These are phyloP conservation scores for Quiscalus mexicanus DNA, from an alignment of 2,113 vertebrate genomes.

Conservation along the genomic window DNA sequence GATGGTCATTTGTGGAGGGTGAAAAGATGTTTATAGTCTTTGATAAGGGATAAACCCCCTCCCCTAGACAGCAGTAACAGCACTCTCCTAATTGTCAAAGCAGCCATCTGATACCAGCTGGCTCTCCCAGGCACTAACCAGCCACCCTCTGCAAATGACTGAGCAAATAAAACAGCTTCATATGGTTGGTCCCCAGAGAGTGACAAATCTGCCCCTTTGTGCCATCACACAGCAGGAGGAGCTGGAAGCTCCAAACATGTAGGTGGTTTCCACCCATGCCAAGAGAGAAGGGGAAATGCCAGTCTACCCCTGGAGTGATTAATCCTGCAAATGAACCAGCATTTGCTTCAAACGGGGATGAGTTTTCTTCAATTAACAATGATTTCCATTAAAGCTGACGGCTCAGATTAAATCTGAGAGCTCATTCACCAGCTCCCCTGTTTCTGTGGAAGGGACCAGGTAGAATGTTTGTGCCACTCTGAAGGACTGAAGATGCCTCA, in stretches of 20 bases:
- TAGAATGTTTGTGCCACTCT: not conserved
- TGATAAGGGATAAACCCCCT: not conserved
- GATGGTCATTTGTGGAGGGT: not conserved
- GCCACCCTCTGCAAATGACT: not conserved
- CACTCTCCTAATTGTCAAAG: not conserved
- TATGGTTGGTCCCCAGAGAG: not conserved
- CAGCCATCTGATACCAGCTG: not conserved
- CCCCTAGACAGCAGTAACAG: not conserved
- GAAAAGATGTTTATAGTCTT: not conserved
- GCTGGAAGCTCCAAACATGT: not conserved
- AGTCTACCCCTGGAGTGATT: conserved; percentile 20
- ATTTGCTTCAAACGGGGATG: not conserved
- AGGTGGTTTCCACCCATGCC: conserved; percentile 14
- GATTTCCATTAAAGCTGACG: not conserved
- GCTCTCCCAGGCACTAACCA: not conserved
- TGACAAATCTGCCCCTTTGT: not conserved
- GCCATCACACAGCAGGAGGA: not conserved
- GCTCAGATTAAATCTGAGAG: not conserved
- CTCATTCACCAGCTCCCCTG: not conserved
- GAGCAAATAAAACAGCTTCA: conserved; percentile 5
- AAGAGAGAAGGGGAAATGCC: conserved; percentile 37
- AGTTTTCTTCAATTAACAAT: not conserved
- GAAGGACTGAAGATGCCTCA: not conserved
- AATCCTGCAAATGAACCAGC: not conserved
- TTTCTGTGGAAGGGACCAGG: not conserved